Evolutionary conservation across 2,797 vertebrate species (phyloP).

Genomic region (Chlorospingus flavigularis): DNA sequence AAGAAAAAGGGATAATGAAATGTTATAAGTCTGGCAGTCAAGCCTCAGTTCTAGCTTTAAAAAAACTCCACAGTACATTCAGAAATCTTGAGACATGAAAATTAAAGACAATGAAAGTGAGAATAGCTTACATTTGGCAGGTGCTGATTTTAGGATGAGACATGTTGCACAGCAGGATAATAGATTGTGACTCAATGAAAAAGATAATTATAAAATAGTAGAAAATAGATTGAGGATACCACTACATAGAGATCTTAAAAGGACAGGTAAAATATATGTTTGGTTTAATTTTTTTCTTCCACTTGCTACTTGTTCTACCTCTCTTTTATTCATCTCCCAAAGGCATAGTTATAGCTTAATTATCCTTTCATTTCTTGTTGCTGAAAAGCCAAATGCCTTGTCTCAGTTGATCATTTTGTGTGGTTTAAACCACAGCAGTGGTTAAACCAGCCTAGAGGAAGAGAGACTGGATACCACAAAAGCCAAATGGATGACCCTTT

Average conservation of each 20-base stretch:
- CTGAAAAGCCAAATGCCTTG: neutral
- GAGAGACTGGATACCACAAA: neutral
- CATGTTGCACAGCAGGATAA: neutral
- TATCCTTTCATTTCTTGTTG: neutral
- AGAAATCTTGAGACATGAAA: neutral
- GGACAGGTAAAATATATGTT: slow-evolving; percentile 20
- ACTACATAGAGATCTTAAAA: neutral
- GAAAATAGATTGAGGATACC: neutral
- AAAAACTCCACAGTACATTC: neutral
- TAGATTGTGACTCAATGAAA: slow-evolving; percentile 1
- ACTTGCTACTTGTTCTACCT: neutral
- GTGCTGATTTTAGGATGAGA: slow-evolving; percentile 15
- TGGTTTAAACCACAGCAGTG: neutral
- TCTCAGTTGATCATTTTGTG: neutral
- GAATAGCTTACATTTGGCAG: neutral
- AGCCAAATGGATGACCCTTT: neutral
- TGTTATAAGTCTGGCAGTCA: neutral
- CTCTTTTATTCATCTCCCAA: neutral
- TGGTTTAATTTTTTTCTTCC: slow-evolving; percentile 10
- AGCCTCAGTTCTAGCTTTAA: neutral
- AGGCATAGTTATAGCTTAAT: neutral
- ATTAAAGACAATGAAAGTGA: slow-evolving; percentile 8
- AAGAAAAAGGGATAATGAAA: neutral
- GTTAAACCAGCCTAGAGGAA: neutral
- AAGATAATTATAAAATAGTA: slow-evolving; percentile 45